Base-by-base conservation (phyloP, 2,113 vertebrate species). In the Grammatotria lemairii region DNA sequence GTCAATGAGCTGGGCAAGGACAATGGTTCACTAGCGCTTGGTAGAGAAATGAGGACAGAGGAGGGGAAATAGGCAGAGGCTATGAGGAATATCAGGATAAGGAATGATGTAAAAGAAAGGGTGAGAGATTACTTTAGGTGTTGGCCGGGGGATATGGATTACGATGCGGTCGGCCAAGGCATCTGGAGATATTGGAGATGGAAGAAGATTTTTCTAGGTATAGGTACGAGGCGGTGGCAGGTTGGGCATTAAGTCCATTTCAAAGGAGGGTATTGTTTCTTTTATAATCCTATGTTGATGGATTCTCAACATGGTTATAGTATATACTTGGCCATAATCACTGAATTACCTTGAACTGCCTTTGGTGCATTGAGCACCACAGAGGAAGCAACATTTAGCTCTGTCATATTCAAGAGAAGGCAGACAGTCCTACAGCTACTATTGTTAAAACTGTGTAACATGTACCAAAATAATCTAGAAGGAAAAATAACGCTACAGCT, bases 11-110 rank as follows among this genome's bases (percentile, higher is more conserved):
- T 81, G 85, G 87, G 93, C 87, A 84, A 90, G 91, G 88, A 95
- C 93, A 93, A 92, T 94, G 94, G 94, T 94, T 95, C 92, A 95
- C 92, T 85, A 68, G 90, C 92, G 91, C 92, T 92, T 8, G 87
- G 88, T 63, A 63, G 92, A 95, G 91, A 91, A 95, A 95, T 94
- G 93, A 93, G 93, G 91, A 90, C 90, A 85, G 87, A 85, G 68
- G 73, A 80, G 88, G n/a, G 89, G 83, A 90, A 91, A 91, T 91
- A 87, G 89, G 88, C 83, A 87, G 91, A 82, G 88, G 88, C 91
- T 83, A 82, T 88, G 84, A 94, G 84, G 81, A 91, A 91, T 91
- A 91, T 90, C 81, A 90, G 92, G 87, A 89, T 82, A 85, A 54
- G 73, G 83, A 33, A 23, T 86, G 87, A 89, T 90, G 86, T 92